Evolutionary conservation across 2,113 vertebrate species (phyloP).

Genomic region (Labeo catla): DNA sequence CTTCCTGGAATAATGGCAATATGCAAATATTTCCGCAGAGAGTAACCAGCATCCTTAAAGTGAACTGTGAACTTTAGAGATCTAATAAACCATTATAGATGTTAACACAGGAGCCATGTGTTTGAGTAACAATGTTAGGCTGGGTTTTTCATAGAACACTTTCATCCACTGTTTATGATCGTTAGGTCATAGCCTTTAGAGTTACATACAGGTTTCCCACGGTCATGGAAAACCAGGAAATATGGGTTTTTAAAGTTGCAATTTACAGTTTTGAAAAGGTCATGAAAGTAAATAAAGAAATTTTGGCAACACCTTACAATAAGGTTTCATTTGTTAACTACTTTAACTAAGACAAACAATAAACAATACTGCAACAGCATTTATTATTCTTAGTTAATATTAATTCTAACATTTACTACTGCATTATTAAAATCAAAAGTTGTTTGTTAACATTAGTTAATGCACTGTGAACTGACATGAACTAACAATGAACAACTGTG

Average conservation of each 20-base stretch:
- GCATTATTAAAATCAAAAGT: too few species aligned
- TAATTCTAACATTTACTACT: too few species aligned
- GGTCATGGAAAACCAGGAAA: not conserved
- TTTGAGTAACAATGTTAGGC: not conserved
- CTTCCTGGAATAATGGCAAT: conserved; percentile 32
- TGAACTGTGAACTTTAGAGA: not conserved
- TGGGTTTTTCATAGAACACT: not conserved
- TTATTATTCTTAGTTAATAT: too few species aligned
- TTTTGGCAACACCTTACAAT: too few species aligned
- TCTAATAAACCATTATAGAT: conserved; percentile 14
- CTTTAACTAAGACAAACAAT: too few species aligned
- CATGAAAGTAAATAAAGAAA: not conserved
- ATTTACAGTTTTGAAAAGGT: not conserved
- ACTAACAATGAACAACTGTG: too few species aligned
- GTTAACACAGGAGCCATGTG: not conserved
- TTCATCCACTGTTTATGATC: not conserved
- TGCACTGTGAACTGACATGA: too few species aligned
- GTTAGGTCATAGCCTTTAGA: not conserved
- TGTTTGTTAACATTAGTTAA: too few species aligned
- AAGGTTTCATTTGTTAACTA: too few species aligned
- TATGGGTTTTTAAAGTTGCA: not conserved
- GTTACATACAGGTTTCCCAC: not conserved
- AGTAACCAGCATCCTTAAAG: not conserved
- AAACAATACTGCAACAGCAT: too few species aligned
- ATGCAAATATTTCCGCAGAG: not conserved